Percentiles rank a stretch among this genome's conserved stretches.
Evolutionary conservation across 2,113 vertebrate genomes (phyloP).

Genomic region (Ariopsis seemanni): DNA sequence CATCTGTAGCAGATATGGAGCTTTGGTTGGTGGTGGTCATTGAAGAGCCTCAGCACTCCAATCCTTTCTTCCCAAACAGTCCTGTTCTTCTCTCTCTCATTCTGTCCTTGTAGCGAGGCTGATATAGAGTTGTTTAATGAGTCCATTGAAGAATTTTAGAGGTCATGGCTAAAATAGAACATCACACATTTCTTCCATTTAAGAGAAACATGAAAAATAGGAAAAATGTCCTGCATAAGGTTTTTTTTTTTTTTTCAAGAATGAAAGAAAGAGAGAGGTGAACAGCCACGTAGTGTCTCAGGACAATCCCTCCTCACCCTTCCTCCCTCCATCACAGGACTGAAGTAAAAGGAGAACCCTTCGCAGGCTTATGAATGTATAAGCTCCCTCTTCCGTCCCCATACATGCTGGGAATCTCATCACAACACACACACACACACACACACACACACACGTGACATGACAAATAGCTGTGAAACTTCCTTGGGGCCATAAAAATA

Average conservation of each 20-base stretch:
- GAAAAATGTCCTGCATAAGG: background rate
- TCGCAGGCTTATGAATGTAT: constrained; percentile 24
- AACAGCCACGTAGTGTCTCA: constrained; percentile 74
- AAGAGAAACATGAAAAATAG: background rate
- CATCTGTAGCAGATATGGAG: constrained; percentile 20
- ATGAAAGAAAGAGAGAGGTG: constrained; percentile 10
- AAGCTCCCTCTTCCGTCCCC: constrained; percentile 12
- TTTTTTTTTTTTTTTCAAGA: background rate
- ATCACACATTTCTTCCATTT: constrained; percentile 1
- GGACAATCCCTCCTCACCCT: constrained; percentile 56
- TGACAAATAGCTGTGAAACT: constrained; percentile 72
- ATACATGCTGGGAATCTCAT: constrained; percentile 16
- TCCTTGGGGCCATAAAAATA: constrained; percentile 69
- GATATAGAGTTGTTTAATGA: constrained; percentile 35
- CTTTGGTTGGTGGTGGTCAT: background rate
- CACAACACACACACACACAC: constrained; percentile 4
- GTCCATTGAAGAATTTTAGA: background rate
- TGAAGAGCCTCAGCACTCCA: background rate
- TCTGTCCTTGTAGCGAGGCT: constrained; percentile 63
- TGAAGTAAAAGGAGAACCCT: constrained; percentile 58
- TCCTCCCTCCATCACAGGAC: constrained; percentile 51
- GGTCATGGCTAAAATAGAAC: background rate
- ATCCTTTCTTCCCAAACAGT: constrained; percentile 4
- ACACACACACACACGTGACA: constrained; percentile 30
- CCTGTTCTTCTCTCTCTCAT: constrained; percentile 44